phyloP scores from a whole-genome alignment of 2,113 vertebrate genomes.

The Passer montanus region DNA sequence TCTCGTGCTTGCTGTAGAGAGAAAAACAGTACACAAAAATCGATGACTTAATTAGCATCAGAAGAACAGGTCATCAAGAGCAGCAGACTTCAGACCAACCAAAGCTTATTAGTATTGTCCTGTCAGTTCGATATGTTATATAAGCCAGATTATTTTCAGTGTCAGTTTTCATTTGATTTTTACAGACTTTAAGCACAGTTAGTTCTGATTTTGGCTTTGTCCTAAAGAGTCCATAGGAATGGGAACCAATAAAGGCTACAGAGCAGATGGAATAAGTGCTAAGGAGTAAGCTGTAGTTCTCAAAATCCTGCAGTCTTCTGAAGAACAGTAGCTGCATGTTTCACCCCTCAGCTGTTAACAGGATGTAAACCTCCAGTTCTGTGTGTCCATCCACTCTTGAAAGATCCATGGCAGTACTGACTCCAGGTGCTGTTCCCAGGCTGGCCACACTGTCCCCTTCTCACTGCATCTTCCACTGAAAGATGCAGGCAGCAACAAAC shows the following conservation, averaged over 20 bases:
- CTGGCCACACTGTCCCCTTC: neutral
- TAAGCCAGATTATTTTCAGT: slow-evolving; percentile 49
- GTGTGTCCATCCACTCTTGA: neutral
- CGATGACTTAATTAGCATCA: slow-evolving; percentile 39
- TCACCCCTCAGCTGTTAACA: neutral
- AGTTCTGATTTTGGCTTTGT: slow-evolving; percentile 48
- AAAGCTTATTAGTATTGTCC: slow-evolving; percentile 49
- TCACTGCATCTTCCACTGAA: neutral
- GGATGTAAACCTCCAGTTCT: neutral
- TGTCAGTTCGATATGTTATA: slow-evolving; percentile 42
- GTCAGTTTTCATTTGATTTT: slow-evolving; percentile 55
- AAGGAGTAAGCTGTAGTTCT: neutral
- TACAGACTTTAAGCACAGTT: slow-evolving; percentile 21
- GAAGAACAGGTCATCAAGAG: slow-evolving; percentile 39
- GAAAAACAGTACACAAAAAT: slow-evolving; percentile 31
- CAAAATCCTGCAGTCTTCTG: neutral
- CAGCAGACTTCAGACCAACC: slow-evolving; percentile 25
- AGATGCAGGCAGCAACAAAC: neutral
- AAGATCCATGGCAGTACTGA: neutral
- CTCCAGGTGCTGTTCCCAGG: neutral
- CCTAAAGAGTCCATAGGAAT: neutral
- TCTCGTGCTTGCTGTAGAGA: neutral
- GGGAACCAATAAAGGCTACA: neutral
- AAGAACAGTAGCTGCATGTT: neutral
- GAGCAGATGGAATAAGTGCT: neutral